phyloP scores from a whole-genome alignment of 1,140 invertebrate species.

The Meloidogyne floridensis region DNA sequence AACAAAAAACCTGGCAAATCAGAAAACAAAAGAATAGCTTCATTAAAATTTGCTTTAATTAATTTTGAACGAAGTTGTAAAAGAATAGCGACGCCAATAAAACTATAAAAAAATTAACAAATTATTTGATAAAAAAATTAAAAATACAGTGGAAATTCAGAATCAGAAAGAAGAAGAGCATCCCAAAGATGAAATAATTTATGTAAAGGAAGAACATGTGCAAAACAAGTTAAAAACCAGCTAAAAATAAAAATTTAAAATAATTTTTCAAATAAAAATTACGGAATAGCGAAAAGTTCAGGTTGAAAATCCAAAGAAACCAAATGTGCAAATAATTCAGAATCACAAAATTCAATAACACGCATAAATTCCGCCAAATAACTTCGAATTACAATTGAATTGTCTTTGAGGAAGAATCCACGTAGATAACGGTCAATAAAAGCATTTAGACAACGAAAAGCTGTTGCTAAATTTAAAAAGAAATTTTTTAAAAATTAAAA shows the following conservation, averaged over 20 bases:
- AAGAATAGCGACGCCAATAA: conserved; percentile 89
- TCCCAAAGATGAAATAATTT: conserved; percentile 99
- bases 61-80: conserved; percentile 71
- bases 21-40: conserved; percentile 61
- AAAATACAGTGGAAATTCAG: conserved; percentile 80
- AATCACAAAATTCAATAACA: conserved; percentile 91
- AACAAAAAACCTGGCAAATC: conserved; percentile 55
- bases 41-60: conserved; percentile 58
- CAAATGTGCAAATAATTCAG: conserved; percentile 85
- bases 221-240: conserved; percentile 99
- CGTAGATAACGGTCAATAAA: conserved; percentile 96
- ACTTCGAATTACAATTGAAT: conserved; percentile 86
- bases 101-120: conserved; percentile 63
- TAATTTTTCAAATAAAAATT: neutral
- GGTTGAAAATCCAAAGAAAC: conserved; percentile 91
- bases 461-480: conserved; percentile 66
- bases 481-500: neutral
- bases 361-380: conserved; percentile 95
- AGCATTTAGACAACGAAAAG: conserved; percentile 86
- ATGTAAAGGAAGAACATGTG: conserved; percentile 88
- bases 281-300: conserved; percentile 95
- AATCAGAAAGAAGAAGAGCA: conserved; percentile 86
- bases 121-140: neutral
- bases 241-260: conserved; percentile 9
- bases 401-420: conserved; percentile 98